Percentiles rank a stretch among this genome's conserved stretches.
Conservation (phyloP, 2,888 invertebrate species). For the Stomorhina lunata region DNA sequence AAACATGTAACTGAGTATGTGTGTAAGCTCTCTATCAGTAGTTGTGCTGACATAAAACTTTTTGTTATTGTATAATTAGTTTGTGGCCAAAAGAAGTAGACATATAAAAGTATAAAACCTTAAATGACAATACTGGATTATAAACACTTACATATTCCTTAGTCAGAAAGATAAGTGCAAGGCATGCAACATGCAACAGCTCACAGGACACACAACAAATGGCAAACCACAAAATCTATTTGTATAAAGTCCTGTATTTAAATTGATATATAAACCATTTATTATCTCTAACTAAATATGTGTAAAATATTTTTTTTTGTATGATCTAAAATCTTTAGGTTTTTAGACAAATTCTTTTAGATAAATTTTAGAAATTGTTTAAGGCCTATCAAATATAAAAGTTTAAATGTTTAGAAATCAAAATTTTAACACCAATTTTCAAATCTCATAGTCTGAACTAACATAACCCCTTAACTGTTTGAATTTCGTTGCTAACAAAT, state of each 20-base stretch:
- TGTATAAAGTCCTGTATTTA: not conserved
- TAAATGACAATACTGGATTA: slow-evolving; percentile 63
- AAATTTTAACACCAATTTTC: too few species aligned
- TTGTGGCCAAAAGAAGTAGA: slow-evolving; percentile 43
- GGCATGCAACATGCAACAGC: not conserved
- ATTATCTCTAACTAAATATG: slow-evolving; percentile 3
- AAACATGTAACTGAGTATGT: not conserved
- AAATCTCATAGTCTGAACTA: too few species aligned
- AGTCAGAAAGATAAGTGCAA: slow-evolving; percentile 24
- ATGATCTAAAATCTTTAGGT: not conserved
- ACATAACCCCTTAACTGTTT: too few species aligned
- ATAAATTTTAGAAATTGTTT: too few species aligned
- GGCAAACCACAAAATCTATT: slow-evolving; percentile 30
- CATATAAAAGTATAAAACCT: slow-evolving; percentile 25
- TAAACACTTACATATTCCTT: slow-evolving; percentile 59
- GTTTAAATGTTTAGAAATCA: too few species aligned
- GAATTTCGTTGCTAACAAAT: too few species aligned
- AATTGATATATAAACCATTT: slow-evolving; percentile 28
- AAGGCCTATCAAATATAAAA: too few species aligned
- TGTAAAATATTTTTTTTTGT: not conserved
- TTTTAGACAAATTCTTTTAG: not conserved
- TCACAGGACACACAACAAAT: not conserved
- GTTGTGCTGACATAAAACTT: slow-evolving; percentile 53
- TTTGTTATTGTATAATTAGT: slow-evolving; percentile 64
- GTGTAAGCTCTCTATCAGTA: not conserved